These are phyloP conservation scores for Poecilus cupreus DNA, from an alignment of 2,888 invertebrate genomes.

Conservation along the genomic window DNA sequence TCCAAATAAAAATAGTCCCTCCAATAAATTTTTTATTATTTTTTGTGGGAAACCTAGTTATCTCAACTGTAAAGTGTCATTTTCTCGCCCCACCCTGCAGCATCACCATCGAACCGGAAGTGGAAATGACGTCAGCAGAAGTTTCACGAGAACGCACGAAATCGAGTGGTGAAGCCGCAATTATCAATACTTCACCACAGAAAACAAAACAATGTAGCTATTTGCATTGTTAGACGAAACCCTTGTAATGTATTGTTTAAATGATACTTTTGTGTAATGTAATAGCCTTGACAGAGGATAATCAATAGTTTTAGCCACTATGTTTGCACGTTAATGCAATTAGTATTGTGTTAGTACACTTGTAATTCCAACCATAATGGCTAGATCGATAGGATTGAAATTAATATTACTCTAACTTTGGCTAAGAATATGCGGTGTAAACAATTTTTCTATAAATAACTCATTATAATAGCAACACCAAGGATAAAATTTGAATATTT, in stretches of 20 bases:
- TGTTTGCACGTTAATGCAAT: constrained; percentile 18
- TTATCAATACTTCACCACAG: not conserved
- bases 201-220: constrained; percentile 1
- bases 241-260: not conserved
- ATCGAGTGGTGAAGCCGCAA: constrained; percentile 1
- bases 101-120: constrained; percentile 9
- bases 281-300: constrained; percentile 35
- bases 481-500: too few species aligned
- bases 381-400: not conserved
- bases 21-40: not conserved
- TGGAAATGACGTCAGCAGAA: constrained; percentile 44
- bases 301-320: constrained; percentile 38
- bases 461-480: too few species aligned
- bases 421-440: too few species aligned
- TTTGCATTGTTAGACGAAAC: constrained; percentile 27
- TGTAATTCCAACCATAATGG: not conserved
- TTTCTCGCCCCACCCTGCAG: constrained; percentile 32
- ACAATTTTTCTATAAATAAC: too few species aligned
- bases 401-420: too few species aligned
- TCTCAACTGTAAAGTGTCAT: constrained; percentile 20
- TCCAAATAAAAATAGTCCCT: constrained; percentile 23
- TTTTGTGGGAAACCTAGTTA: not conserved
- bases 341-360: not conserved
- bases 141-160: constrained; percentile 13
- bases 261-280: constrained; percentile 49